Percentiles rank a stretch among this genome's conserved stretches.
phyloP scores from a whole-genome alignment of 2,113 vertebrate genomes.

The Entomyzon cyanotis region DNA sequence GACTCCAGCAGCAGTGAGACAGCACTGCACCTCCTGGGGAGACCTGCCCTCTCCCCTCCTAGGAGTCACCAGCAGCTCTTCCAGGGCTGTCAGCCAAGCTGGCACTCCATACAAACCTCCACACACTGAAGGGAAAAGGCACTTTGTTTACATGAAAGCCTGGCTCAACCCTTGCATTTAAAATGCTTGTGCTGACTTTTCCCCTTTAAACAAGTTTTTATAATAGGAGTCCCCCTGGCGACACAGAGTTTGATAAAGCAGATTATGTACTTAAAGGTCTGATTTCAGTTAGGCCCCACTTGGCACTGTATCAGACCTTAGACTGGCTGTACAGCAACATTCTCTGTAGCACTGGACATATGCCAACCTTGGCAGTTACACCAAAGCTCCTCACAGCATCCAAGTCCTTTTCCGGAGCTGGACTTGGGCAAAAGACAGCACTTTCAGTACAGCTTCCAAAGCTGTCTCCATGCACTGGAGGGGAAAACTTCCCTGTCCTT shows the following conservation, averaged over 20 bases:
- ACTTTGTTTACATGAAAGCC: not conserved
- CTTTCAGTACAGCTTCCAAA: not conserved
- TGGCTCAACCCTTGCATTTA: not conserved
- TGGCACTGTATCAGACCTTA: fast-evolving
- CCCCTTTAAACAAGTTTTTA: not conserved
- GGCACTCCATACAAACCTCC: not conserved
- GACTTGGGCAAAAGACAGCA: not conserved
- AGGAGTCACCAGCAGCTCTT: not conserved
- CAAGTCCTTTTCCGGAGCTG: not conserved
- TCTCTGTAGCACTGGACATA: not conserved
- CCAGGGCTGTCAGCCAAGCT: not conserved
- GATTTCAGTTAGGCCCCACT: not conserved
- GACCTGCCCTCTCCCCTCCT: not conserved
- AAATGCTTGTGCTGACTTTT: not conserved
- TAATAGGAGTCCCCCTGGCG: not conserved
- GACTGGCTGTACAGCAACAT: not conserved
- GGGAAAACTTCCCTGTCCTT: not conserved
- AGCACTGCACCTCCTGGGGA: not conserved
- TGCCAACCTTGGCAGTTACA: not conserved
- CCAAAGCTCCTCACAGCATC: not conserved
- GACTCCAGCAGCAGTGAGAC: not conserved
- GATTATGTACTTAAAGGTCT: not conserved
- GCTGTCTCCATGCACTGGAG: not conserved
- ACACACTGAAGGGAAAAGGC: not conserved
- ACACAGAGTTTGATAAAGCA: not conserved